Evolutionary conservation across 1,140 invertebrate genomes (phyloP).

Genomic region (Euura saliciscinereae): DNA sequence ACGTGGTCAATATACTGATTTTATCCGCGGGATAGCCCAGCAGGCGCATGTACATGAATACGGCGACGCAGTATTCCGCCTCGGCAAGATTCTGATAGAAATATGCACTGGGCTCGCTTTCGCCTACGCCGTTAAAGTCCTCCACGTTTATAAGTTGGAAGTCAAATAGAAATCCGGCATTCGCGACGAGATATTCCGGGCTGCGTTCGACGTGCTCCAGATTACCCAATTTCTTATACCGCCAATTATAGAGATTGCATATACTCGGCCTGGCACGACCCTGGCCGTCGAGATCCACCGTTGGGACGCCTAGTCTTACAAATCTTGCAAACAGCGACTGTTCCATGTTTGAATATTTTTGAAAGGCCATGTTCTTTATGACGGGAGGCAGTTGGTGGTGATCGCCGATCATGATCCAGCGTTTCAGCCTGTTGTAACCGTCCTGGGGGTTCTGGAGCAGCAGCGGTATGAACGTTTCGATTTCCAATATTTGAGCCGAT

Average conservation of each 20-base stretch:
- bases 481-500: conserved; percentile 98
- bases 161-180: conserved; percentile 91
- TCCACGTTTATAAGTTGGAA: conserved; percentile 97
- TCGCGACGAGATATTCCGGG: conserved; percentile 86
- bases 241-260: conserved; percentile 96
- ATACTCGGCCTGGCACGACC: conserved; percentile 93
- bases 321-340: conserved; percentile 97
- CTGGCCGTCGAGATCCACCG: conserved; percentile 96
- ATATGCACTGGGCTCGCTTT: conserved; percentile 97
- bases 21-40: conserved; percentile 96
- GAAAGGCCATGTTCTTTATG: conserved; percentile 99
- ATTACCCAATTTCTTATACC: conserved; percentile 95
- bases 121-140: conserved; percentile 96
- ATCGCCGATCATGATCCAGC: conserved; percentile 99
- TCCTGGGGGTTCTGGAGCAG: conserved; percentile 97
- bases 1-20: conserved; percentile 99
- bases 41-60: conserved; percentile 99
- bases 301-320: conserved; percentile 94
- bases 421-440: conserved; percentile 92
- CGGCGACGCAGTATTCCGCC: conserved; percentile 97
- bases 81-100: conserved; percentile 99
- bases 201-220: conserved; percentile 83
- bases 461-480: conserved; percentile 99
- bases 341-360: conserved; percentile 99
- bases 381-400: conserved; percentile 99